Percentiles rank a stretch among this genome's conserved stretches.
Conservation (phyloP, 2,113 vertebrate genomes). For the Cricetomys ansorgei region DNA sequence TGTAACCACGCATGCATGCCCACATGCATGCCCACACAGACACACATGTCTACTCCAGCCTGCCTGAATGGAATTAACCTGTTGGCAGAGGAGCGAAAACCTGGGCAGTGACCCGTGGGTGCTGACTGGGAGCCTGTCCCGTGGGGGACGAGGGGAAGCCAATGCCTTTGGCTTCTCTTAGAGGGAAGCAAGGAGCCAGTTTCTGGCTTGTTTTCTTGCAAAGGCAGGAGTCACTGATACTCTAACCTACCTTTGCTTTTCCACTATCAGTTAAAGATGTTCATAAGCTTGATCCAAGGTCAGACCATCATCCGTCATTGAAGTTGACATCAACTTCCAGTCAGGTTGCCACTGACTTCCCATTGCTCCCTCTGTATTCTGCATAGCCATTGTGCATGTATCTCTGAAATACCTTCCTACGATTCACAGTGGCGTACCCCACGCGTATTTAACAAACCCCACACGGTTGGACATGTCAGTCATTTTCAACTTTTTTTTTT, state of each 20-base stretch:
- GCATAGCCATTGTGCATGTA: rapidly evolving
- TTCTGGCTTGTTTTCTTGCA: not conserved
- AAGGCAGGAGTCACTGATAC: rapidly evolving
- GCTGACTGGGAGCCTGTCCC: not conserved
- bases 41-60: not conserved
- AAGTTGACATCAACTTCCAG: rapidly evolving
- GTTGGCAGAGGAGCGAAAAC: not conserved
- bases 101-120: rapidly evolving
- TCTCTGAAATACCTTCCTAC: not conserved
- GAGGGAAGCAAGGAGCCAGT: not conserved
- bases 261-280: not conserved
- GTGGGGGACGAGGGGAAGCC: not conserved
- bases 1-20: rapidly evolving
- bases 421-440: rapidly evolving
- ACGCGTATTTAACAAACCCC: too few species aligned
- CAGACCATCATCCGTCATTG: not conserved
- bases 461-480: rapidly evolving
- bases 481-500: not conserved
- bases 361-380: not conserved
- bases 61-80: too few species aligned
- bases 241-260: not conserved
- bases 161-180: not conserved
- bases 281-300: not conserved
- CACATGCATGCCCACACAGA: not conserved
- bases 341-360: not conserved